Percentiles rank a stretch among this genome's conserved stretches.
Evolutionary conservation across 2,113 vertebrate genomes (phyloP).

Genomic region (Perca schrenkii): DNA sequence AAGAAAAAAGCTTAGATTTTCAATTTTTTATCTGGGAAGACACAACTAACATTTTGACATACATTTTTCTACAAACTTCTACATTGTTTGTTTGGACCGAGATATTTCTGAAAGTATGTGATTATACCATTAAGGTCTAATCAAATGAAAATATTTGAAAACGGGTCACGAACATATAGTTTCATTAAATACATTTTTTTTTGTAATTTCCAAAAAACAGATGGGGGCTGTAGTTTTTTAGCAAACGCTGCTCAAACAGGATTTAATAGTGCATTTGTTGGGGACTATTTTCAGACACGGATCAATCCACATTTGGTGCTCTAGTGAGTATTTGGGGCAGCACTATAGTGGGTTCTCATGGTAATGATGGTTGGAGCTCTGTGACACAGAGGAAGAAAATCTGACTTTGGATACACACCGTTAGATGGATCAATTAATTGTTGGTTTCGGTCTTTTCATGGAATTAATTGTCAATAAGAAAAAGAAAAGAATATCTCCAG

Average conservation of each 20-base stretch:
- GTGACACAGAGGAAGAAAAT: neutral
- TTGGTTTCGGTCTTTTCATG: too few species aligned
- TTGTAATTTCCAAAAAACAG: neutral
- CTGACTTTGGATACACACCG: neutral
- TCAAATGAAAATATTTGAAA: too few species aligned
- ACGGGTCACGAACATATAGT: too few species aligned
- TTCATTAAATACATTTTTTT: too few species aligned
- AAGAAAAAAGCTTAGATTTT: too few species aligned
- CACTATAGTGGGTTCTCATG: too few species aligned
- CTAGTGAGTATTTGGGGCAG: neutral
- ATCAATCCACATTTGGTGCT: neutral
- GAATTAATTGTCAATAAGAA: neutral
- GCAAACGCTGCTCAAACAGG: neutral
- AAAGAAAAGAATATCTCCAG: neutral
- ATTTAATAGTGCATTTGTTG: too few species aligned
- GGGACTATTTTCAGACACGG: neutral
- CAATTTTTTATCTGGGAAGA: too few species aligned
- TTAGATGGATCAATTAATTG: too few species aligned
- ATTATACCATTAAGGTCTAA: too few species aligned
- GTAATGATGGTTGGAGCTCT: neutral
- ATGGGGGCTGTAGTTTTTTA: neutral
- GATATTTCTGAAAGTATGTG: neutral
- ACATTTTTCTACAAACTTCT: neutral
- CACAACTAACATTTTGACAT: neutral
- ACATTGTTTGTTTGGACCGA: too few species aligned